Base-by-base conservation (phyloP, 2,797 vertebrate genomes). In the Nyctibius grandis region DNA sequence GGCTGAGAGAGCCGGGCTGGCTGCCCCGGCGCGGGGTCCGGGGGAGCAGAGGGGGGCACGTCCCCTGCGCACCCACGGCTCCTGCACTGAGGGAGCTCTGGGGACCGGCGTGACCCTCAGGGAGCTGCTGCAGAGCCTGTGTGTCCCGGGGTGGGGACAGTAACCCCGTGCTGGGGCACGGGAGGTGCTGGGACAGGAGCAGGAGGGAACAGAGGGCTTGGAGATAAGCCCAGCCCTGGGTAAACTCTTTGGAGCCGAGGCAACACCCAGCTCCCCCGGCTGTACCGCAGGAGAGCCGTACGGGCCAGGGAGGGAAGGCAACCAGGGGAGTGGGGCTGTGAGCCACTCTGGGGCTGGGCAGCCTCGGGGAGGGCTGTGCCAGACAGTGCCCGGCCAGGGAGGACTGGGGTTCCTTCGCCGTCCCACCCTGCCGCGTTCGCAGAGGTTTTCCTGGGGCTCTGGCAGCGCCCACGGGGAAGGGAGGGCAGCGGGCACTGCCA, bases 351-450 rank as follows among this genome's bases (percentile, higher is more conserved):
- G n/a, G 25, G 9, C n/a, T 29, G 23, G 51, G 51, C 61, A 85
- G 61, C 28, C 26, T 53, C 2, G 1, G 56, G 34, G 23, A 21
- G 45, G 40, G 38, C 45, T 1, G 4, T 25, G 45, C 13, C 1
- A 0, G 47, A 16, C 22, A 6, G 3, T 6, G 44, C 36, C 44
- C 1, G 7, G 34, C 15, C 0, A 0, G 11, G n/a, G 47, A 18
- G 15, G 5, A 2, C 44, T 3, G 25, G 36, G 36, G 12, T 4
- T 3, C 33, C 40, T 22, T 54, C 2, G 1, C 56, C 3, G 0
- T 40, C 38, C 65, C 2, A 1, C 23, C 28, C 57, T 5, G 1
- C 15, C 2, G 0, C 3, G 0, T 28, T 47, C n/a, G 42, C 51
- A 11, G 5, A 47, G 51, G 15, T 42, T 65, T 47, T 59, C n/a